Percentiles rank a stretch among this genome's conserved stretches.
These are phyloP conservation scores for Meteorus colon DNA, from an alignment of 2,888 invertebrate species.

Conservation along the genomic window DNA sequence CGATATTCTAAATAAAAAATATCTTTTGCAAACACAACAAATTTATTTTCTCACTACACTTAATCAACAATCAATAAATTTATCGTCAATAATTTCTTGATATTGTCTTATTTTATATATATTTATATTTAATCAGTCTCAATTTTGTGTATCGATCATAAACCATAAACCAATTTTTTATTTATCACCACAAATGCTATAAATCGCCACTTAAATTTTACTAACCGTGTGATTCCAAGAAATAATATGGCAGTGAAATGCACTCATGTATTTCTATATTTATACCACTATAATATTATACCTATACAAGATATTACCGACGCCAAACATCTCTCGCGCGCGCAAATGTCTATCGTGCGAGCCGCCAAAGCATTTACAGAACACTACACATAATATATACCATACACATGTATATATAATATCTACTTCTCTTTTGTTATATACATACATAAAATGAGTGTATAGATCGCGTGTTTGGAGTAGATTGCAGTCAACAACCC, in stretches of 20 bases:
- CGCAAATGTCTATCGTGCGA: conserved; percentile 42
- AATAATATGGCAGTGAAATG: neutral
- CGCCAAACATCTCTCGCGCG: conserved; percentile 18
- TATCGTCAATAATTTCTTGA: too few relatives aligned
- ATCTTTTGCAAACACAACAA: too few relatives aligned
- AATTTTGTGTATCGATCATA: too few relatives aligned
- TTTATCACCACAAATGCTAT: neutral
- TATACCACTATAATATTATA: conserved; percentile 5
- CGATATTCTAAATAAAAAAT: too few relatives aligned
- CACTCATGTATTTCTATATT: neutral
- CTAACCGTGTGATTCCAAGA: neutral
- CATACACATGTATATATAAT: neutral
- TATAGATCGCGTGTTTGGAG: conserved; percentile 48
- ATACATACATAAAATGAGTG: neutral
- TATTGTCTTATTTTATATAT: too few relatives aligned
- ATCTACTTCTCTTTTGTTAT: neutral
- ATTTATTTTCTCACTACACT: too few relatives aligned
- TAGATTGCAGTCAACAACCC: conserved; percentile 47
- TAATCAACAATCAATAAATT: too few relatives aligned
- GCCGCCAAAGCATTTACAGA: conserved; percentile 37
- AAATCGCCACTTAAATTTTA: conserved; percentile 31
- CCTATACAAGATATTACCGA: neutral
- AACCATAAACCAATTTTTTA: too few relatives aligned
- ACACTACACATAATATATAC: neutral
- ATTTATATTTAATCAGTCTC: too few relatives aligned